Evolutionary conservation across 1,140 invertebrate genomes (phyloP).

Genomic region (Anagrus nilaparvatae): DNA sequence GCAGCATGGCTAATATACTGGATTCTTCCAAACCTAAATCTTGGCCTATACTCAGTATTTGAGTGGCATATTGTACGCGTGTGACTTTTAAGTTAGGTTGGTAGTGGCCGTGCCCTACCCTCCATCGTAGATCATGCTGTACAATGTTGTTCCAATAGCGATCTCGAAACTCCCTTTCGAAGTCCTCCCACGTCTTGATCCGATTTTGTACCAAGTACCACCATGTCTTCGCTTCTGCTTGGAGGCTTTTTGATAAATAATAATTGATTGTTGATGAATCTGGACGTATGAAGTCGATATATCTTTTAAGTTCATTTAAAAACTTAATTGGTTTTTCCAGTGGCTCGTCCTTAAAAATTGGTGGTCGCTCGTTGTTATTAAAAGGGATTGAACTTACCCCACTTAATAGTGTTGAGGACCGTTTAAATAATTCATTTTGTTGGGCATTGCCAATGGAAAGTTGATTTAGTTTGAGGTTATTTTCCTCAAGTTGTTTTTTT

Average conservation of each 20-base stretch:
- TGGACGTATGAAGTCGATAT: background rate
- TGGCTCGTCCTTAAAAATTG: too few species aligned
- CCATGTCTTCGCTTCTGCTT: background rate
- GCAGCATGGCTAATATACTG: too few species aligned
- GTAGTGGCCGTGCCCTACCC: background rate
- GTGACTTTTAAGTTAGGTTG: background rate
- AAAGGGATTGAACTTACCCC: too few species aligned
- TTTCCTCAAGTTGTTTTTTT: too few species aligned
- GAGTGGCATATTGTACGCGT: background rate
- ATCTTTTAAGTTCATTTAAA: background rate
- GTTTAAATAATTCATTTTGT: too few species aligned
- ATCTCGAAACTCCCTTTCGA: background rate
- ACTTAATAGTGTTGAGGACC: too few species aligned
- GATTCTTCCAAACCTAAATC: background rate
- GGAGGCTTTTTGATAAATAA: background rate
- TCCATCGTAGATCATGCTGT: background rate
- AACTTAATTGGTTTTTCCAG: background rate
- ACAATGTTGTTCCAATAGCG: background rate
- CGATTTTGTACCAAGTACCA: background rate
- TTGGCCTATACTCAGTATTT: background rate
- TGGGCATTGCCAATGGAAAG: too few species aligned
- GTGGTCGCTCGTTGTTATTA: too few species aligned
- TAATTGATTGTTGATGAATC: background rate
- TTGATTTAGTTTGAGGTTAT: too few species aligned
- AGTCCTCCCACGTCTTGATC: background rate